Base-by-base conservation (phyloP, 2,113 vertebrate species). In the Pelobates fuscus region DNA sequence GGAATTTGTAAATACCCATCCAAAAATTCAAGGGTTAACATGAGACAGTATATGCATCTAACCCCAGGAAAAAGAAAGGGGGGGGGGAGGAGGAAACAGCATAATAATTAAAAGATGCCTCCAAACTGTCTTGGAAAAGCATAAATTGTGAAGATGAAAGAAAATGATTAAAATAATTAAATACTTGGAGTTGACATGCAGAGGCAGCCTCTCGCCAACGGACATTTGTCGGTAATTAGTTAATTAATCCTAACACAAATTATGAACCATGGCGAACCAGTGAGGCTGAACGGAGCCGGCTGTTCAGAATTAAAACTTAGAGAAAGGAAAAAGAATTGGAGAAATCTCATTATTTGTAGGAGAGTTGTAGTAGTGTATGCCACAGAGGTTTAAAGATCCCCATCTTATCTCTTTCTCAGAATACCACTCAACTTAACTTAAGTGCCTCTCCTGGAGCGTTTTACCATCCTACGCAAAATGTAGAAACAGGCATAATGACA, bases 141-240 rank as follows among this genome's bases (percentile, higher is more conserved):
- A 96, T 94, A 93, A 90, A 95, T 92, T 94, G 93, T 96, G 91
- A 96, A 98, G 95, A 99, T 98, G 96, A 98, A 98, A 98, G 97
- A 95, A 98, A 97, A 98, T 99, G 95, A 98, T 98, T 98, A 98
- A 98, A 98, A 98, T 98, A 98, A 99, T 98, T 98, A 97, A 95
- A 96, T 96, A 94, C 95, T 93, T 94, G 92, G 94, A 95, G 94
- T 93, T 98, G 96, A 98, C 94, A 95, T 95, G 95, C 94, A 91
- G 89, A 92, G 95, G 94, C 91, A 92, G 88, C 94, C 95, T 96
- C 91, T 96, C 94, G 96, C 96, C 97, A 95, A 95, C 90, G 94
- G 97, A 99, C 95, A 94, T 98, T 97, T 94, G 95, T 94, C 94
- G 89, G 94, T 98, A 99, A 99, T 99, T 98, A 98, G 96, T 97